Evolutionary conservation across 30 jellyfish, hydroid and myxozoan genomes (phyloP), one percentile per base, ranked within the genome.

Genomic region (Aurelia aurita): DNA sequence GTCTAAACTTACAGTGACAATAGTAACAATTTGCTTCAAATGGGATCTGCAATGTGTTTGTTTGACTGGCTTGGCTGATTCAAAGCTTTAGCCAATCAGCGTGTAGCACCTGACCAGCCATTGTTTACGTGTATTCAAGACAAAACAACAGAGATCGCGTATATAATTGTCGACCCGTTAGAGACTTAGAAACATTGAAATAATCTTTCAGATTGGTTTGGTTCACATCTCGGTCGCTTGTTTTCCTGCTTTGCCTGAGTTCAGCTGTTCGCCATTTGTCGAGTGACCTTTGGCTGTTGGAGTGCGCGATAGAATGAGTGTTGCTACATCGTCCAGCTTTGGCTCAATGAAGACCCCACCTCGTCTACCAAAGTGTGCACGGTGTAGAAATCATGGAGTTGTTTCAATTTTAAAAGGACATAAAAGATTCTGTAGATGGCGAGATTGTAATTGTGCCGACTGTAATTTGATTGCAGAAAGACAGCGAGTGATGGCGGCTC

Each of bases 401-500:
- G 99, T 95, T 32, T 95, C 99, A 7, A 95, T 95, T 69, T 59
- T 95, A 62, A 95, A 95, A 67, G 99, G 99, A 3, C 99, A 95
- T 79, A 95, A 95, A 62, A 94, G 99, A 20, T 95, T 95, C 80
- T 95, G 99, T 70, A 94, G 97, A 72, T 95, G 99, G 99, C 28
- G 99, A 34, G 99, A 95, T 57, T 95, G 99, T 57, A 86, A 78
- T 67, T 95, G 99, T 85, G 97, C 99, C 3, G 99, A 95, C 69
- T 95, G 99, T 64, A 95, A 89, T 89, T 79, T 95, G 79, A 95
- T 95, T 57, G 99, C 99, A 11, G 99, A 95, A 65, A 74, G 99
- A 51, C 99, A 95, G 87, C 96, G 99, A 11, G 99, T 95, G 18
- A 95, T 95, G 99, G 99, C 99, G 58, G 99, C 99, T 2, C 99